A percentile compares a stretch with the other conserved stretches of the same genome.
phyloP scores from a whole-genome alignment of 2,888 invertebrate genomes.

The Idaea straminata region DNA sequence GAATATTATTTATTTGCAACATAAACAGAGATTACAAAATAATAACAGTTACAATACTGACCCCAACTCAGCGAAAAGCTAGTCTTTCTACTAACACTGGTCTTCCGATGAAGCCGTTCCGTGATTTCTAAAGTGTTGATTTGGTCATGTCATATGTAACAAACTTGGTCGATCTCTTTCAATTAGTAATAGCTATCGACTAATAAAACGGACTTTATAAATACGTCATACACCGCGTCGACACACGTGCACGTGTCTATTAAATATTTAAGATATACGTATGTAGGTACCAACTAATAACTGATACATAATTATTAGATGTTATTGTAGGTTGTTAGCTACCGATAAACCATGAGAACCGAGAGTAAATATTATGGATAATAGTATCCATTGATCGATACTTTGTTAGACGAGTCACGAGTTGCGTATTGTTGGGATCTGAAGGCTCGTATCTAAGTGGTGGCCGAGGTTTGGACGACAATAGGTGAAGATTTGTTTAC shows the following conservation, averaged over 20 bases:
- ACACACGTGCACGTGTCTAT: neutral
- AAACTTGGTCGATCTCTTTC: neutral
- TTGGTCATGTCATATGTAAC: neutral
- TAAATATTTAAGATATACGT: neutral
- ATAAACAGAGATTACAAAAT: no score
- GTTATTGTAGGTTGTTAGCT: neutral
- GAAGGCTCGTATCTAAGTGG: no score
- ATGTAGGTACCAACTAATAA: neutral
- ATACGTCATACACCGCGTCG: neutral
- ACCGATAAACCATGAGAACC: neutral
- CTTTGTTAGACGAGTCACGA: neutral
- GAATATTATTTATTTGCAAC: no score
- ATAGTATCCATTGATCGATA: neutral
- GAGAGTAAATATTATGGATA: neutral
- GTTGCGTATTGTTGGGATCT: neutral
- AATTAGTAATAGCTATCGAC: neutral
- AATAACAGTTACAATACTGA: no score
- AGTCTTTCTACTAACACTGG: no score
- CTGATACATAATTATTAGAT: neutral
- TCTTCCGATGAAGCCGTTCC: no score
- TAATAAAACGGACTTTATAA: neutral
- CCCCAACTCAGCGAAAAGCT: no score
- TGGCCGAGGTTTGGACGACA: no score
- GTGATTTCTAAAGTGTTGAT: no score
- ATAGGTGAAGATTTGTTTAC: no score